phyloP scores from a whole-genome alignment of 2,888 invertebrate species.

The Hermaeophaga mercurialis region DNA sequence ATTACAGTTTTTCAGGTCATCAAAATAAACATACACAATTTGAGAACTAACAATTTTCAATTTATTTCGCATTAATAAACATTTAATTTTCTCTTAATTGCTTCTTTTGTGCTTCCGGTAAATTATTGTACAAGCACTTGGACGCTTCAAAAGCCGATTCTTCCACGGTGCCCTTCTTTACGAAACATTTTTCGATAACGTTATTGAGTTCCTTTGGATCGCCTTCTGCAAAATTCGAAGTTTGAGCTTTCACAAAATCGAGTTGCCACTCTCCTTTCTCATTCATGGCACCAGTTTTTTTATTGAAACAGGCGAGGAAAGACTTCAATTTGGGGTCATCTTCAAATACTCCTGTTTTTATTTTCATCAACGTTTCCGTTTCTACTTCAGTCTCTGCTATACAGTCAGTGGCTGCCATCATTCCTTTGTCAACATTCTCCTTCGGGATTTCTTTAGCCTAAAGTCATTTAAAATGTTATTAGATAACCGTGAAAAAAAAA shows the following conservation, averaged over 20 bases:
- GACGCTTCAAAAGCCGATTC: background rate
- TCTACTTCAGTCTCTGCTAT: background rate
- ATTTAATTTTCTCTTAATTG: too few species aligned
- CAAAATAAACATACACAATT: too few species aligned
- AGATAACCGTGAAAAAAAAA: too few species aligned
- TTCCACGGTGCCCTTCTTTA: background rate
- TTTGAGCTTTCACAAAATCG: background rate
- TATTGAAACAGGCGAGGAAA: background rate
- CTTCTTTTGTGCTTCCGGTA: background rate
- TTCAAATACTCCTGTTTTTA: constrained; percentile 2
- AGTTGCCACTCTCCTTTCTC: background rate
- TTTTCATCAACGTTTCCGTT: background rate
- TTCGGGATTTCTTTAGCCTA: too few species aligned
- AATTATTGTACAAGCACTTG: background rate
- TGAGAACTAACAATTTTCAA: too few species aligned
- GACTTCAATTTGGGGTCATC: background rate
- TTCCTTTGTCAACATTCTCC: too few species aligned
- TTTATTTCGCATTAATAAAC: too few species aligned
- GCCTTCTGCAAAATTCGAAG: background rate
- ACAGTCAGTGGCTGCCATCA: too few species aligned
- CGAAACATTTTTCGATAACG: background rate
- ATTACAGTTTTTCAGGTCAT: too few species aligned
- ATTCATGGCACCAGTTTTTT: background rate
- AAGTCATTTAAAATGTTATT: too few species aligned
- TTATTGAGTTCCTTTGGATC: background rate